Evolutionary conservation across 2,888 invertebrate genomes (phyloP).

Genomic region (Danaus chrysippus): DNA sequence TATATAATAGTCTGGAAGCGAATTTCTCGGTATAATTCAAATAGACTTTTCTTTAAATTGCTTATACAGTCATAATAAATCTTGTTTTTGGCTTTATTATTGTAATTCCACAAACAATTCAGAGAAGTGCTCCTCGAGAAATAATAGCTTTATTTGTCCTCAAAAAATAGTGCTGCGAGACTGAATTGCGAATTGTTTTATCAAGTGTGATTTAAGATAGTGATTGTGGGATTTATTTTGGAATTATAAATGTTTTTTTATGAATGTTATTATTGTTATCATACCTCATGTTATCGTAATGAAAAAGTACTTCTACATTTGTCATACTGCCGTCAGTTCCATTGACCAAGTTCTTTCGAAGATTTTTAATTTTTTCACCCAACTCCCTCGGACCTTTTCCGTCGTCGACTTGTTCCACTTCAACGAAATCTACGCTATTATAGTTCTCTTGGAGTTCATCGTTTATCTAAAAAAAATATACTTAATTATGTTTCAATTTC

Average conservation of each 20-base stretch:
- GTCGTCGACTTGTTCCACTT: constrained; percentile 92
- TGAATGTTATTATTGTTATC: background rate
- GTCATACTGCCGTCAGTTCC: constrained; percentile 82
- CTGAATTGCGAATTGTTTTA: too few species aligned
- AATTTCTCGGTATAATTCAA: background rate
- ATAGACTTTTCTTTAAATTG: background rate
- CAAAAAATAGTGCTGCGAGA: too few species aligned
- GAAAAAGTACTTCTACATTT: constrained; percentile 86
- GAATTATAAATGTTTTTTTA: background rate
- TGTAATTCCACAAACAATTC: too few species aligned
- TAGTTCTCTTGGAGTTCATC: constrained; percentile 91
- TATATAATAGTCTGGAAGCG: background rate
- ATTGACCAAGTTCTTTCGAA: constrained; percentile 86
- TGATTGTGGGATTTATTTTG: background rate
- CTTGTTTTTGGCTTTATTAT: background rate
- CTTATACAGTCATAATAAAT: background rate
- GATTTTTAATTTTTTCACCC: constrained; percentile 74
- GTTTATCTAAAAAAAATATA: constrained; percentile 67
- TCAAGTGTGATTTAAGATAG: too few species aligned
- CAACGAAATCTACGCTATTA: constrained; percentile 96
- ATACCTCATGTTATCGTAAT: constrained; percentile 90
- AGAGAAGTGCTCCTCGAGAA: too few species aligned
- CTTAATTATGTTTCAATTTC: background rate
- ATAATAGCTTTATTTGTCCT: too few species aligned
- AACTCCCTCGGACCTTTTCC: constrained; percentile 82